Evolutionary conservation across 64 coral and sea anemone genomes (phyloP).

Genomic region (Cladopsammia gracilis): DNA sequence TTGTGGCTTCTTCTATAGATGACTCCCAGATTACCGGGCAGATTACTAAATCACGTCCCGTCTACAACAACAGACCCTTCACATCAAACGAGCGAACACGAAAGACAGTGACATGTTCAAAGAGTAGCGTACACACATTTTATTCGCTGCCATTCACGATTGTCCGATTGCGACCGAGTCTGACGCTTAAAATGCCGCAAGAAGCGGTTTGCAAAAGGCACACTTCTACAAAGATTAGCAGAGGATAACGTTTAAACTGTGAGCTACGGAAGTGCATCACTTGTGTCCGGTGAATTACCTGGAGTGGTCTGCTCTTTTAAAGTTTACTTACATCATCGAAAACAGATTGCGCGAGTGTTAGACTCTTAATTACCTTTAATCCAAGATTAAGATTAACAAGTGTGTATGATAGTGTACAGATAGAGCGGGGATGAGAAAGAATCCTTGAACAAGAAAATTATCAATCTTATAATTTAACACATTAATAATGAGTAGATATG

Average conservation of each 20-base stretch:
- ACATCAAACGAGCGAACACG: conserved; percentile 23
- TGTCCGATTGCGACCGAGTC: background rate
- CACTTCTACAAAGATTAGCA: conserved; percentile 26
- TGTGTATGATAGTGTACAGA: conserved; percentile 88
- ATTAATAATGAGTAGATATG: conserved; percentile 11
- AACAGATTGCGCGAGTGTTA: conserved; percentile 81
- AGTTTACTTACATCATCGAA: conserved; percentile 86
- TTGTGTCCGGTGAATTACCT: conserved; percentile 80
- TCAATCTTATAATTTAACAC: background rate
- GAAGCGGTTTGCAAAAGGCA: background rate
- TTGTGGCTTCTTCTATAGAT: conserved; percentile 74
- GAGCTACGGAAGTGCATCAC: conserved; percentile 87
- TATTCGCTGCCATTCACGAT: conserved; percentile 1
- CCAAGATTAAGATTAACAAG: conserved; percentile 82
- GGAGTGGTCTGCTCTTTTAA: conserved; percentile 69
- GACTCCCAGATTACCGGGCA: too few relatives aligned
- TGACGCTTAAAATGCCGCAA: background rate
- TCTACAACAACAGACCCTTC: conserved; percentile 62
- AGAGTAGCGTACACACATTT: conserved; percentile 27
- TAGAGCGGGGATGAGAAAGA: conserved; percentile 52
- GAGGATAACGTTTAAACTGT: conserved; percentile 41
- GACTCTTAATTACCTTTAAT: conserved; percentile 95
- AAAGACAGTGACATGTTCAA: conserved; percentile 32
- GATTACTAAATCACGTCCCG: conserved; percentile 52
- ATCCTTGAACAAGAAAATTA: conserved; percentile 26